These are phyloP conservation scores for Ophion obscuratus DNA, from an alignment of 2,888 invertebrate genomes.

Conservation along the genomic window DNA sequence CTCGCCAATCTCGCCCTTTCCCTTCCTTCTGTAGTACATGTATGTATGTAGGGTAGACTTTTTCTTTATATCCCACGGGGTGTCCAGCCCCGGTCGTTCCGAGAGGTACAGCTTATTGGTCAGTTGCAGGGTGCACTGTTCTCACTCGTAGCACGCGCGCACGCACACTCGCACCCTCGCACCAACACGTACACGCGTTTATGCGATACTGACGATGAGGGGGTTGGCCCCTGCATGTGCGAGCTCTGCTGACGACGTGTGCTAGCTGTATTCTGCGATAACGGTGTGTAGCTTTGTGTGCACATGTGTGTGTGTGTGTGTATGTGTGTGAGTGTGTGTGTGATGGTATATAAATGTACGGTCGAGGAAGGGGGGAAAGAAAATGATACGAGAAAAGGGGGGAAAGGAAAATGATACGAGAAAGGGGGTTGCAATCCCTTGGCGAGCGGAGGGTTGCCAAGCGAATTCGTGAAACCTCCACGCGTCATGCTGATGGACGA, in stretches of 20 bases:
- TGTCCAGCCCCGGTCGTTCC: conserved; percentile 72
- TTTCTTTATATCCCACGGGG: conserved; percentile 64
- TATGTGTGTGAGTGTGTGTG: no score
- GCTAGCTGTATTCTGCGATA: neutral
- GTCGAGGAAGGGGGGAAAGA: conserved; percentile 45
- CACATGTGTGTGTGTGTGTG: no score
- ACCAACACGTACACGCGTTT: neutral
- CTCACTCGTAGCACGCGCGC: conserved; percentile 41
- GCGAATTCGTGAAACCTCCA: conserved; percentile 51
- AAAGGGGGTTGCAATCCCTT: conserved; percentile 50
- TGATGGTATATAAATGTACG: conserved; percentile 10
- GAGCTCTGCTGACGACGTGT: conserved; percentile 24
- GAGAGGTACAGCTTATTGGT: conserved; percentile 81
- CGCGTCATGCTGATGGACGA: conserved; percentile 45
- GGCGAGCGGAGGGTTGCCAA: conserved; percentile 56
- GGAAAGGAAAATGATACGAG: conserved; percentile 59
- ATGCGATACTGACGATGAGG: conserved; percentile 21
- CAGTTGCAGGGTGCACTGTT: conserved; percentile 79
- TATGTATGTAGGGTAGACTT: conserved; percentile 32
- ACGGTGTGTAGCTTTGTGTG: neutral
- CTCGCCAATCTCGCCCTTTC: conserved; percentile 44
- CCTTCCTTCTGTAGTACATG: neutral
- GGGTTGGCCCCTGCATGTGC: conserved; percentile 19
- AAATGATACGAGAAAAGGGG: conserved; percentile 58
- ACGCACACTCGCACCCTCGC: neutral